phyloP scores from a whole-genome alignment of 2,888 invertebrate species.

The Dichetophora obliterata region DNA sequence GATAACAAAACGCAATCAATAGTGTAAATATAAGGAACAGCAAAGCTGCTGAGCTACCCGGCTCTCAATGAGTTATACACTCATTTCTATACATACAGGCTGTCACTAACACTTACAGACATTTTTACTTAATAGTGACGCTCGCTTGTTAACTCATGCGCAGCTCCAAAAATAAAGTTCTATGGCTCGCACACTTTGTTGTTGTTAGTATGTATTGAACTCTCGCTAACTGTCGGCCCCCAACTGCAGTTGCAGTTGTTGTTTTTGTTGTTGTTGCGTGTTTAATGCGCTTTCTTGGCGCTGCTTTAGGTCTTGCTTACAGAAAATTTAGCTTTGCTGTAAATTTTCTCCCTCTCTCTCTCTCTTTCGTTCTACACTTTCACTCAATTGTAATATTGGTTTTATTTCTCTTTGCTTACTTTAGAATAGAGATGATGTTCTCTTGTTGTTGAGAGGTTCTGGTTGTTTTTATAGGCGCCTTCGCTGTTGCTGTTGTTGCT shows the following conservation, averaged over 20 bases:
- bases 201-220: too few relatives aligned
- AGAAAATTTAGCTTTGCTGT: not conserved
- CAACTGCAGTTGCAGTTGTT: too few relatives aligned
- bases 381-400: not conserved
- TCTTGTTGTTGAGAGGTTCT: not conserved
- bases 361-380: not conserved
- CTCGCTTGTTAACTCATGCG: too few relatives aligned
- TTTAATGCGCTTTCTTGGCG: too few relatives aligned
- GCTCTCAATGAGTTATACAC: not conserved
- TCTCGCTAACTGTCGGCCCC: too few relatives aligned
- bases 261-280: too few relatives aligned
- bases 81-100: too few relatives aligned
- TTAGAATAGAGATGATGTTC: not conserved
- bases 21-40: not conserved
- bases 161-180: too few relatives aligned
- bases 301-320: not conserved
- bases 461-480: not conserved
- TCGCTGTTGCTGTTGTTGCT: not conserved
- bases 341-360: too few relatives aligned
- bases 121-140: too few relatives aligned
- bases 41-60: conserved; percentile 46
- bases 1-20: conserved; percentile 9
- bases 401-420: not conserved
- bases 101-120: too few relatives aligned
- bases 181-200: too few relatives aligned